phyloP scores from a whole-genome alignment of 1,140 invertebrate species.

The Palaemon carinicauda region DNA sequence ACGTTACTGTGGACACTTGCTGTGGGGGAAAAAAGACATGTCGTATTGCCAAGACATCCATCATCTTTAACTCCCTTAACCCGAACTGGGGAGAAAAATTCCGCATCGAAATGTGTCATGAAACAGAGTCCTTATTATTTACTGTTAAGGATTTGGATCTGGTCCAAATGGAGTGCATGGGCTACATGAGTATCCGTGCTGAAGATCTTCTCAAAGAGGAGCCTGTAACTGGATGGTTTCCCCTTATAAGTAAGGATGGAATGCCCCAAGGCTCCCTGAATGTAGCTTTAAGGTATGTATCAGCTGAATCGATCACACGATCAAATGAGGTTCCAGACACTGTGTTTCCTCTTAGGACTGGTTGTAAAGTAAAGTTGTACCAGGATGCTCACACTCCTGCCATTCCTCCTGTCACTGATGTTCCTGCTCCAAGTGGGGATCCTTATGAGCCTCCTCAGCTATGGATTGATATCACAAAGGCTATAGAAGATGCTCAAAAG shows the following conservation, averaged over 20 bases:
- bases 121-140: conserved; percentile 55
- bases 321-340: conserved; percentile 58
- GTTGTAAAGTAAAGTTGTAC: conserved; percentile 56
- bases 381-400: conserved; percentile 60
- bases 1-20: conserved; percentile 58
- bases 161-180: conserved; percentile 58
- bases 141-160: conserved; percentile 60
- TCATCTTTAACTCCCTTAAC: conserved; percentile 59
- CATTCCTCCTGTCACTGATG: conserved; percentile 53
- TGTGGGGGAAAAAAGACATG: conserved; percentile 51
- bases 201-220: conserved; percentile 57
- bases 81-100: conserved; percentile 60
- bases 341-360: conserved; percentile 55
- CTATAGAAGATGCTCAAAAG: conserved; percentile 56
- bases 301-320: conserved; percentile 46
- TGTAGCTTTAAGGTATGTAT: conserved; percentile 54
- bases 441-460: conserved; percentile 55
- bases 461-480: conserved; percentile 57
- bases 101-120: conserved; percentile 59
- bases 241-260: conserved; percentile 52
- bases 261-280: conserved; percentile 57
- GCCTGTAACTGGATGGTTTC: conserved; percentile 60
- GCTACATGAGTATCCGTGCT: conserved; percentile 56
- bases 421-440: conserved; percentile 32
- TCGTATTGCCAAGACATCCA: conserved; percentile 60